Evolutionary conservation across 2,888 invertebrate genomes (phyloP).

Genomic region (Acronicta psi): DNA sequence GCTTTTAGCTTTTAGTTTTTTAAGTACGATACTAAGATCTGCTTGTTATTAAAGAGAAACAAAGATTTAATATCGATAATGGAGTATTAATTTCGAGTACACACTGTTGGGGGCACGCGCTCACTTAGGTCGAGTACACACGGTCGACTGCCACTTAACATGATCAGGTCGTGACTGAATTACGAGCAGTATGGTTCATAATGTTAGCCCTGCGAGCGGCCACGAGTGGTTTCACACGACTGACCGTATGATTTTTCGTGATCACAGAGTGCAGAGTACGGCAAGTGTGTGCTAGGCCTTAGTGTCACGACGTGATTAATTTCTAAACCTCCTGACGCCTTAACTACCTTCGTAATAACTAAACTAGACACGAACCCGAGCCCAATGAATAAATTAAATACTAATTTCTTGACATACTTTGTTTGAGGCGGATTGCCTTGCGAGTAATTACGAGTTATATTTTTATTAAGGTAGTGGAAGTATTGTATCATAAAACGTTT

Average conservation of each 20-base stretch:
- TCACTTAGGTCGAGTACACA: constrained; percentile 47
- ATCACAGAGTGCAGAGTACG: constrained; percentile 29
- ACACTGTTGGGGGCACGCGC: constrained; percentile 50
- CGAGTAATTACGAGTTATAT: constrained; percentile 77
- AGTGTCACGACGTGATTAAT: constrained; percentile 72
- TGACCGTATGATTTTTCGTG: constrained; percentile 51
- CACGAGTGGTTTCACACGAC: constrained; percentile 48
- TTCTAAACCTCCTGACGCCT: constrained; percentile 70
- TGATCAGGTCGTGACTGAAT: constrained; percentile 56
- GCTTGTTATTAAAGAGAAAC: constrained; percentile 47
- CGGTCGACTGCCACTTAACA: constrained; percentile 42
- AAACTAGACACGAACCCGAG: constrained; percentile 79
- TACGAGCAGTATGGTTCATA: constrained; percentile 40
- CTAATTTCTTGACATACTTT: constrained; percentile 87
- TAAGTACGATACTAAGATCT: constrained; percentile 17
- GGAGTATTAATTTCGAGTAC: constrained; percentile 57
- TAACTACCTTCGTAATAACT: constrained; percentile 75
- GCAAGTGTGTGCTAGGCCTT: constrained; percentile 51
- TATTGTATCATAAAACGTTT: constrained; percentile 48
- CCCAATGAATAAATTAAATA: constrained; percentile 86
- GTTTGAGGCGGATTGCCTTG: constrained; percentile 83
- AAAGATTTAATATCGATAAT: constrained; percentile 67
- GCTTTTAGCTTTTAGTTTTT: constrained; percentile 9
- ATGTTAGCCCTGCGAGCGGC: constrained; percentile 30
- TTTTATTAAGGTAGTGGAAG: constrained; percentile 69